These are phyloP conservation scores for Dendrolimus houi DNA, from an alignment of 2,888 invertebrate species.

Conservation along the genomic window DNA sequence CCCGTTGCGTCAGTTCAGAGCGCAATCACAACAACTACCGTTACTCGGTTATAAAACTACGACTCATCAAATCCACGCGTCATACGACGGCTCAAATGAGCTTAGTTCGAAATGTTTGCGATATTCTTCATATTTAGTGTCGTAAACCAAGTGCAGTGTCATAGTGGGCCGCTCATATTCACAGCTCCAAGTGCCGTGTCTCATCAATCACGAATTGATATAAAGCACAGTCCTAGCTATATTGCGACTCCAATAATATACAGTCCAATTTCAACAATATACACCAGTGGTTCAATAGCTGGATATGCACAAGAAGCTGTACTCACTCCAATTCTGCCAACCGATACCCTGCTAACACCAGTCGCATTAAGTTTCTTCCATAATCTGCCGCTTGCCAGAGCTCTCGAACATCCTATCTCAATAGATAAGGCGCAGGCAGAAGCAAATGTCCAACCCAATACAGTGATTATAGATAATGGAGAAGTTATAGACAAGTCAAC, in stretches of 20 bases:
- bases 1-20: conserved; percentile 34
- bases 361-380: conserved; percentile 51
- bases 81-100: conserved; percentile 19
- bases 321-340: conserved; percentile 28
- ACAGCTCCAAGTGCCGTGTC: conserved; percentile 73
- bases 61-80: conserved; percentile 31
- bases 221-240: conserved; percentile 43
- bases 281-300: conserved; percentile 21
- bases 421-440: conserved; percentile 35
- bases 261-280: conserved; percentile 29
- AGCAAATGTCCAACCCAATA: conserved; percentile 8
- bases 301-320: conserved; percentile 24
- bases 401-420: conserved; percentile 45
- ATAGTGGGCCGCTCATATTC: conserved; percentile 46
- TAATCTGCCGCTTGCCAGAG: conserved; percentile 52
- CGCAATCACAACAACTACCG: conserved; percentile 44
- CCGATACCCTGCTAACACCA: conserved; percentile 40
- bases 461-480: conserved; percentile 3
- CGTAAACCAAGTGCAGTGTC: conserved; percentile 29
- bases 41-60: conserved; percentile 58
- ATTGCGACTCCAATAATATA: conserved; percentile 43
- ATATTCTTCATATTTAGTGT: conserved; percentile 33
- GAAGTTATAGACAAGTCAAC: conserved; percentile 2
- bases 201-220: conserved; percentile 73
- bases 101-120: conserved; percentile 41